Conservation (phyloP, 2,113 vertebrate species). For the Arothron firmamentum region DNA sequence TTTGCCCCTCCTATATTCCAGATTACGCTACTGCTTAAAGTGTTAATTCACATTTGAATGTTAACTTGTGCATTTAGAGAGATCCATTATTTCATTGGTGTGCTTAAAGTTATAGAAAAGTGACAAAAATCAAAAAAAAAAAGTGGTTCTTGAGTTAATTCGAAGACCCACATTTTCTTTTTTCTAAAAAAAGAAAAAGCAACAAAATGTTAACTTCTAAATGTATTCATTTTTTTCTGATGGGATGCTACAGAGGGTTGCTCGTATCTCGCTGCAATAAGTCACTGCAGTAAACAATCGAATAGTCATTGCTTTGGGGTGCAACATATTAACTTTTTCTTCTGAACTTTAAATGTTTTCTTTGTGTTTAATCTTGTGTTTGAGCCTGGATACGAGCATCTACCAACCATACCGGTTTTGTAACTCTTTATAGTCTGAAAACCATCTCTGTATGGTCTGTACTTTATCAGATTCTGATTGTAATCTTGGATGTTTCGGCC, state of each 20-base stretch:
- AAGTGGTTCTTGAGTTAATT: background rate
- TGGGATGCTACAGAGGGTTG: constrained; percentile 17
- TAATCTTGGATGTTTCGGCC: constrained; percentile 53
- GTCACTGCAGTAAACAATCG: constrained; percentile 62
- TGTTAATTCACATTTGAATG: constrained; percentile 71
- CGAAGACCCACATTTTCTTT: background rate
- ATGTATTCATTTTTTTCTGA: constrained; percentile 39
- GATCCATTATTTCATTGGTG: constrained; percentile 32
- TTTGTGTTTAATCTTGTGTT: constrained; percentile 42
- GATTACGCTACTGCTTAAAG: constrained; percentile 65
- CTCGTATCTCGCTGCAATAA: constrained; percentile 51
- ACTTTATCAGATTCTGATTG: constrained; percentile 76
- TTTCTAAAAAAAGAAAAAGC: constrained; percentile 26
- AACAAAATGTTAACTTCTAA: constrained; percentile 15
- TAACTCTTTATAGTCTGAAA: constrained; percentile 40
- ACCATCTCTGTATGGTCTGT: constrained; percentile 56
- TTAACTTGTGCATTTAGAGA: constrained; percentile 70
- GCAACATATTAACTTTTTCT: constrained; percentile 35
- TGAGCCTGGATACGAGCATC: constrained; percentile 22
- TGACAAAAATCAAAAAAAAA: constrained; percentile 2
- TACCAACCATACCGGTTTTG: constrained; percentile 30
- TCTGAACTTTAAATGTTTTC: constrained; percentile 31
- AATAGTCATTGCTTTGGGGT: constrained; percentile 43
- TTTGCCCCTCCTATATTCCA: constrained; percentile 27
- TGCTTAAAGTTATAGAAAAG: constrained; percentile 24